Evolutionary conservation across 2,113 vertebrate genomes (phyloP), one percentile per base, ranked within the genome.

Genomic region (Peromyscus maniculatus): DNA sequence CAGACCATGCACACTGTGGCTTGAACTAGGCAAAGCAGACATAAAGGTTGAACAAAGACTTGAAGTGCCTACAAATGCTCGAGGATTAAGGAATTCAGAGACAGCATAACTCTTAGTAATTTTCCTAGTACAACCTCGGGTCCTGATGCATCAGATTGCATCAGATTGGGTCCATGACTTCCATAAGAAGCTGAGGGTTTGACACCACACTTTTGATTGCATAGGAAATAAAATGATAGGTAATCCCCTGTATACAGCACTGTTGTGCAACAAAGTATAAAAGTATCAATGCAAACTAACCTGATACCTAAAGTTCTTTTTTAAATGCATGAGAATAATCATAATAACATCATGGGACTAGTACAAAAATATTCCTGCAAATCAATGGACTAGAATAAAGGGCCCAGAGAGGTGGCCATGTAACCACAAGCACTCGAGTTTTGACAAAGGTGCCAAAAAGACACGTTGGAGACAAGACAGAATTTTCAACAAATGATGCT

Each of bases 1-100:
- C 97, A 97, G 62, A 90, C 79, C 72, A 39, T 95, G 46, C 96
- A 97, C 5, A 83, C 0, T 1, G 84, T 82, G 33, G 94, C 83
- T 36, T 92, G 78, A 74, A 55, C 97, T 97, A 52, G 3, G 11
- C 64, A 79, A 87, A 84, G 67, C 2, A 92, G 71, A 89, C 21
- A 8, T 55, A 13, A 92, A 69, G 5, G 11, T 1, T 55, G 28
- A 59, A 24, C 13, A 59, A 64, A 28, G 62, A n/a, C 39, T 22
- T 17, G 4, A 39, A 55, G 33, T 9, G 4, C 26, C 46, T 26
- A 88, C 4, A 0, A 52, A 36, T 49, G 43, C 31, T 69, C 2
- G 8, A 46, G 62, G 19, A 26, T 3, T 33, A 80, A 86, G 62
- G 33, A 78, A 49, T 64, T 62, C 55, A 91, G 26, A 16, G 26